Percentiles rank a stretch among this genome's conserved stretches.
phyloP scores from a whole-genome alignment of 2,113 vertebrate species.

The western clawed frog (Xenopus tropicalis) region DNA sequence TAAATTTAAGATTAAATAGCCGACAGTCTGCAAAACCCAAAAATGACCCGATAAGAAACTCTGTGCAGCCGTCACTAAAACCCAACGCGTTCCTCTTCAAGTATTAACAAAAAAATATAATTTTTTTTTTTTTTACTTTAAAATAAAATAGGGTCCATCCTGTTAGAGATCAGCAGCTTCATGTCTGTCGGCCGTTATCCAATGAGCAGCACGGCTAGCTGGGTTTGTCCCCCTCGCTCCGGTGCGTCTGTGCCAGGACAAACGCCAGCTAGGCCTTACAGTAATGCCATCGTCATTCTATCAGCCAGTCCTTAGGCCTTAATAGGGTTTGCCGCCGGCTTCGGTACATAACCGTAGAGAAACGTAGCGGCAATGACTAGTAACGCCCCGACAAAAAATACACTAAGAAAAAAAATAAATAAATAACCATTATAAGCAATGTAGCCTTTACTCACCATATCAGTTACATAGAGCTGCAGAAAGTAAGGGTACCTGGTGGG shows the following conservation, averaged over 20 bases:
- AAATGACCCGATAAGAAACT: conserved; percentile 3
- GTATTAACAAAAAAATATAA: conserved; percentile 21
- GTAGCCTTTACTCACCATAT: background rate
- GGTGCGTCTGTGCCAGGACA: background rate
- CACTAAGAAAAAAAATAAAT: conserved; percentile 65
- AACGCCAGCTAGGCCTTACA: background rate
- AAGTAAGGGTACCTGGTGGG: conserved; percentile 75
- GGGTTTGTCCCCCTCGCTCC: background rate
- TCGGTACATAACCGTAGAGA: conserved; percentile 89
- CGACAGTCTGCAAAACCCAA: conserved; percentile 3
- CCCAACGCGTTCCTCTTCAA: conserved; percentile 16
- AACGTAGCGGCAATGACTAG: conserved; percentile 93
- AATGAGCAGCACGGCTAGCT: conserved; percentile 23
- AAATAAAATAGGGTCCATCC: conserved; percentile 20
- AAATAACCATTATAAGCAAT: background rate
- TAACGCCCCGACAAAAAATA: conserved; percentile 89
- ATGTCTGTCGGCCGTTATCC: background rate
- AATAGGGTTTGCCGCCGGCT: conserved; percentile 77
- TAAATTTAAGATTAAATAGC: conserved; percentile 1
- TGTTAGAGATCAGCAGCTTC: conserved; percentile 14
- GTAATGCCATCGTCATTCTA: background rate
- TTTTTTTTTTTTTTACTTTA: conserved; percentile 12
- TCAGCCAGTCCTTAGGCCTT: conserved; percentile 67
- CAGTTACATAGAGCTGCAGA: background rate
- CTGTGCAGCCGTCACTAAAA: conserved; percentile 11